Evolutionary conservation across 2,888 invertebrate genomes (phyloP).

Genomic region (Polydrusus pterygomalis): DNA sequence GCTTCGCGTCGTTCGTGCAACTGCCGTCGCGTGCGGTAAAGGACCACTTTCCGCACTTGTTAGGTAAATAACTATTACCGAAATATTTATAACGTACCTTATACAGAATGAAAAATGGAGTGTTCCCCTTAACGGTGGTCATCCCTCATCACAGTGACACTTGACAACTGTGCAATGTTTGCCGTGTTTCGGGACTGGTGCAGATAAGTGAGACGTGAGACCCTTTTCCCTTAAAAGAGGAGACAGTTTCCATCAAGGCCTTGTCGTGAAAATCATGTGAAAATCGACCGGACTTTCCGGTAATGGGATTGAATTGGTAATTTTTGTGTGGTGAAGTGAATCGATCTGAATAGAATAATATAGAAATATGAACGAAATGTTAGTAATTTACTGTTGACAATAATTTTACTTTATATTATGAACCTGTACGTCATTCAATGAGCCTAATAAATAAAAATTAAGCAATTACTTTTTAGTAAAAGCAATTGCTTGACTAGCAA

Average conservation of each 20-base stretch:
- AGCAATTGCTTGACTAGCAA: no score
- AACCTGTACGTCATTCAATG: no score
- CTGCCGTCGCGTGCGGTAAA: no score
- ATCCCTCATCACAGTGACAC: conserved; percentile 42
- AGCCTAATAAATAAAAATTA: no score
- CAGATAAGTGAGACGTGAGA: conserved; percentile 50
- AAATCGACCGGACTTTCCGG: conserved; percentile 36
- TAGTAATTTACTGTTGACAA: no score
- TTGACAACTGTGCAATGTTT: conserved; percentile 47
- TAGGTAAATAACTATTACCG: no score
- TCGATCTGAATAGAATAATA: neutral
- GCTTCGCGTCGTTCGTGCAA: no score
- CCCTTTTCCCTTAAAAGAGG: conserved; percentile 47
- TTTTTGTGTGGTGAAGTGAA: neutral
- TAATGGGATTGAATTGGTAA: conserved; percentile 39
- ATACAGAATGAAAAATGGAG: conserved; percentile 19
- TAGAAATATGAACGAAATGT: no score
- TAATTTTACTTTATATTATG: no score
- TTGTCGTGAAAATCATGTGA: conserved; percentile 42
- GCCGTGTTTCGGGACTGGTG: conserved; percentile 33
- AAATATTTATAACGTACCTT: no score
- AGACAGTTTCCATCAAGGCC: conserved; percentile 48
- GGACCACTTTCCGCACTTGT: no score
- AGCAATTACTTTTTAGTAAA: no score
- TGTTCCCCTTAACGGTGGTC: conserved; percentile 36